phyloP scores from a whole-genome alignment of 2,888 invertebrate genomes.

The Eugnorisma glareosa region DNA sequence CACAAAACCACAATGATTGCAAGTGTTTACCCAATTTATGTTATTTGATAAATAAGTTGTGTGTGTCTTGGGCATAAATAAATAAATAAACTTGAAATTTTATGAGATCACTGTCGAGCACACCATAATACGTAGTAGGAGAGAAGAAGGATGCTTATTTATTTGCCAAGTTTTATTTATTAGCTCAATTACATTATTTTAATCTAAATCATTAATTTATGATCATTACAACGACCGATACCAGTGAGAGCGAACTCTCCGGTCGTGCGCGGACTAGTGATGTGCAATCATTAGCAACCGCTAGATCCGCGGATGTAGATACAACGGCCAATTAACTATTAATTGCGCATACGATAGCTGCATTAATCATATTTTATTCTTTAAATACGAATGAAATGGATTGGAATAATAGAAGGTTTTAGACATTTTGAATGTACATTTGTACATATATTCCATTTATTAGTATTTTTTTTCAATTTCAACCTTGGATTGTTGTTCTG shows the following conservation, averaged over 20 bases:
- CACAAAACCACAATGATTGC: background rate
- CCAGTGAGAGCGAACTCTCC: background rate
- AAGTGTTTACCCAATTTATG: background rate
- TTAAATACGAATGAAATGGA: slow-evolving; percentile 7
- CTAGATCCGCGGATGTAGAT: slow-evolving; percentile 49
- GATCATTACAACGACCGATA: background rate
- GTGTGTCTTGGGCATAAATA: background rate
- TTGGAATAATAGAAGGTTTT: background rate
- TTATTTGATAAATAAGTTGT: background rate
- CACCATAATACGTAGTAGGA: background rate
- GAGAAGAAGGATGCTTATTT: background rate
- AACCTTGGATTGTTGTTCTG: background rate
- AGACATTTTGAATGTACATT: background rate
- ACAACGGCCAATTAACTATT: slow-evolving; percentile 38
- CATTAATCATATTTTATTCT: slow-evolving; percentile 32
- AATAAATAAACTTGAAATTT: background rate
- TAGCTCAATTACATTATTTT: slow-evolving; percentile 1
- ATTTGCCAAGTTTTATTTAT: background rate
- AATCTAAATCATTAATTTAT: slow-evolving; percentile 23
- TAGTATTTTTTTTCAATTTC: background rate
- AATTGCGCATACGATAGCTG: slow-evolving; percentile 32
- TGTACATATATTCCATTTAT: background rate
- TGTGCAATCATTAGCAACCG: slow-evolving; percentile 41
- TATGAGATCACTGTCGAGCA: background rate
- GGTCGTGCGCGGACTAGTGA: slow-evolving; percentile 12